A percentile compares a stretch with the other conserved stretches of the same genome.
phyloP scores from a whole-genome alignment of 2,113 vertebrate species.

The Felis catus region F.catus_Fca126_mat1.0 CM031419.1:177660501-177661000 shows the following conservation, averaged over 20 bases:
- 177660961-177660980: slow-evolving; percentile 36
- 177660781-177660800: not conserved
- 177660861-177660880: slow-evolving; percentile 27
- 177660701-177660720: slow-evolving; percentile 9
- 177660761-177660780: not conserved
- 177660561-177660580: slow-evolving; percentile 17
- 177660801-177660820: slow-evolving; percentile 5
- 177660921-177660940: not conserved
- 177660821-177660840: not conserved
- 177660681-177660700: slow-evolving; percentile 12
- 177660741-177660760: not conserved
- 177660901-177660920: not conserved
- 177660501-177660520: slow-evolving; percentile 11
- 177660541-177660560: not conserved
- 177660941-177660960: slow-evolving; percentile 56
- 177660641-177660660: not conserved
- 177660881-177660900: slow-evolving; percentile 13
- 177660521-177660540: not conserved
- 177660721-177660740: slow-evolving; percentile 43
- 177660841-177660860: not conserved
- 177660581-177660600: not conserved
- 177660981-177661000: slow-evolving; percentile 5
- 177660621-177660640: slow-evolving; percentile 32
- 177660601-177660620: not conserved
- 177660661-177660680: not conserved